phyloP scores from a whole-genome alignment of 1,140 invertebrate species.

The Mercenaria mercenaria region DNA sequence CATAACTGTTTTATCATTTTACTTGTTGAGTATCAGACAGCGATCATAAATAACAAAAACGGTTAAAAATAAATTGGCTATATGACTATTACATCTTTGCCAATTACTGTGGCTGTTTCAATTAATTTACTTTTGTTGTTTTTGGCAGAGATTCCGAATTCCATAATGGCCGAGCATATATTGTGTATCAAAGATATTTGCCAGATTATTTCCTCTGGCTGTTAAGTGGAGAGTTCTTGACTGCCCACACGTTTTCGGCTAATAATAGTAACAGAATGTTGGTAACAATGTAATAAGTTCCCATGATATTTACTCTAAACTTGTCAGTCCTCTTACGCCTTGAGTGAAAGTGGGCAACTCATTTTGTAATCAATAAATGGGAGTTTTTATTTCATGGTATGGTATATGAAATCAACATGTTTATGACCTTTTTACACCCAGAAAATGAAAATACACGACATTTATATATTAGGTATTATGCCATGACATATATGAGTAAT shows the following conservation, averaged over 20 bases:
- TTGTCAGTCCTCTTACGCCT: neutral
- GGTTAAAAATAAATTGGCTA: conserved; percentile 3
- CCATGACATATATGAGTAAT: neutral
- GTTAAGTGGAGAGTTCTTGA: neutral
- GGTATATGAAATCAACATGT: neutral
- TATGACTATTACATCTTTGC: neutral
- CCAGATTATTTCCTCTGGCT: neutral
- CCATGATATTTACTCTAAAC: neutral
- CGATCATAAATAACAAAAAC: neutral
- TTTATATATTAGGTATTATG: neutral
- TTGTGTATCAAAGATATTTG: neutral
- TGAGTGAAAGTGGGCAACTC: neutral
- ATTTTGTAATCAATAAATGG: neutral
- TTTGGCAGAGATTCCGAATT: neutral
- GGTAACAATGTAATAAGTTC: neutral
- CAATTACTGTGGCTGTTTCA: conserved; percentile 16
- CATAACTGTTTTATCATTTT: no score
- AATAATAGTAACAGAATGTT: conserved; percentile 8
- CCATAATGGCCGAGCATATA: conserved; percentile 11
- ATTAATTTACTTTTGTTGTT: neutral
- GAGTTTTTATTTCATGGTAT: neutral
- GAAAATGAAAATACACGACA: conserved; percentile 12
- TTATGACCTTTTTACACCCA: neutral
- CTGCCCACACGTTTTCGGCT: neutral
- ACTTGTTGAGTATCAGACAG: no score